Percentiles rank a stretch among this genome's conserved stretches.
Evolutionary conservation across 2,888 invertebrate genomes (phyloP).

Genomic region (Drosophila subquinaria): DNA sequence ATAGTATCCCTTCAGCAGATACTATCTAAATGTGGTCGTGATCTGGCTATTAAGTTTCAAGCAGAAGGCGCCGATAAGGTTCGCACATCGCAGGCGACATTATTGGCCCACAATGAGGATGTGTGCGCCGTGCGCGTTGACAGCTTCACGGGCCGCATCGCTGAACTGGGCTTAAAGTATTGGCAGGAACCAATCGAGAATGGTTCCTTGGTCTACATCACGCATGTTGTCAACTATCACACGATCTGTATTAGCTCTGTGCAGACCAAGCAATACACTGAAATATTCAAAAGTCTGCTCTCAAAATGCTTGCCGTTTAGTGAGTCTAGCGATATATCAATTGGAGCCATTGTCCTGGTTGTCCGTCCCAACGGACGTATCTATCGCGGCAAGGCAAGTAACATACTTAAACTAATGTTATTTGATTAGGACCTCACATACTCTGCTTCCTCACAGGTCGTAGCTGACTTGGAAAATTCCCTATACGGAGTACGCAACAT

Average conservation of each 20-base stretch:
- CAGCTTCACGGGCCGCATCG: slow-evolving; percentile 41
- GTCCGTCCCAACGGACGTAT: slow-evolving; percentile 7
- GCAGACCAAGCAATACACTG: slow-evolving; percentile 32
- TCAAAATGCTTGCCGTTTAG: slow-evolving; percentile 41
- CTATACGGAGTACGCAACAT: slow-evolving; percentile 52
- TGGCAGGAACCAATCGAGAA: slow-evolving; percentile 53
- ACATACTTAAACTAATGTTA: not conserved
- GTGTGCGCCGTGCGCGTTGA: slow-evolving; percentile 32
- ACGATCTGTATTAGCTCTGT: slow-evolving; percentile 52
- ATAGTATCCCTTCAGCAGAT: slow-evolving; percentile 1
- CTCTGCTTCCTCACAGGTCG: slow-evolving; percentile 28
- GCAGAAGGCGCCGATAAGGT: not conserved
- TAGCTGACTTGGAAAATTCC: slow-evolving; percentile 1
- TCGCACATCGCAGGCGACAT: slow-evolving; percentile 5
- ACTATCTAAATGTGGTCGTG: not conserved
- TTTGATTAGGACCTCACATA: not conserved
- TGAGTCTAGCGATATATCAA: not conserved
- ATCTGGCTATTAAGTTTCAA: slow-evolving; percentile 45
- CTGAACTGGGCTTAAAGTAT: slow-evolving; percentile 39
- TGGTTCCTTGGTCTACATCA: slow-evolving; percentile 48
- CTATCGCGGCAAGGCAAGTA: slow-evolving; percentile 57
- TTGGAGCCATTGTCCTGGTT: slow-evolving; percentile 54
- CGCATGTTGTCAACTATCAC: slow-evolving; percentile 33
- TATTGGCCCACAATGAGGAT: slow-evolving; percentile 21
- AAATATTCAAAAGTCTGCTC: slow-evolving; percentile 44